Evolutionary conservation across 1,140 invertebrate genomes (phyloP).

Genomic region (Drosophila ogumai): DNA sequence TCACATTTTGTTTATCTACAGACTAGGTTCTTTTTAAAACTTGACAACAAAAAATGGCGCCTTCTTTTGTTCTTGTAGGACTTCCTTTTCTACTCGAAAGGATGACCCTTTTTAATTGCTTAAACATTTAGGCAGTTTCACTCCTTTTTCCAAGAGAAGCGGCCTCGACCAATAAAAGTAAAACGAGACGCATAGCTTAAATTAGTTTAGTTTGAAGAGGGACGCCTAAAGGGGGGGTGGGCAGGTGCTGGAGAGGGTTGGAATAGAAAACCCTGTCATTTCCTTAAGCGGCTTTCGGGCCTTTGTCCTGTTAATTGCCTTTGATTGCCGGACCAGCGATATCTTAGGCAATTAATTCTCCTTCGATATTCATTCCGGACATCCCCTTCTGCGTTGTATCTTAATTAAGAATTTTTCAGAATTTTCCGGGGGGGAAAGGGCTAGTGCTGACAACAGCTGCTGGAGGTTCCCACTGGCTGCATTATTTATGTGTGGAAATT

Average conservation of each 20-base stretch:
- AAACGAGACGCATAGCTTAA: constrained; percentile 28
- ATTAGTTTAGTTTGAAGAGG: constrained; percentile 27
- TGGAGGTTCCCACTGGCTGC: constrained; percentile 17
- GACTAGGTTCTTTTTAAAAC: background rate
- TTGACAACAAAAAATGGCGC: constrained; percentile 20
- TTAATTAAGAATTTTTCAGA: constrained; percentile 36
- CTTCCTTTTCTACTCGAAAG: constrained; percentile 32
- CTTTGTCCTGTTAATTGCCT: constrained; percentile 52
- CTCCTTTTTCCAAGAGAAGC: constrained; percentile 11
- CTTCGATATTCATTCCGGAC: constrained; percentile 19
- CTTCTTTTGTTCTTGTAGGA: constrained; percentile 18
- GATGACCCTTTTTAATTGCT: constrained; percentile 72
- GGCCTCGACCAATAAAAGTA: constrained; percentile 9
- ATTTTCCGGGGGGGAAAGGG: background rate
- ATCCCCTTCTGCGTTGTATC: constrained; percentile 9
- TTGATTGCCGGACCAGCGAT: constrained; percentile 27
- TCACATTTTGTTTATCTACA: background rate
- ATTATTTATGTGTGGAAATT: constrained; percentile 34
- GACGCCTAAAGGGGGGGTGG: background rate
- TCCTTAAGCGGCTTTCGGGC: constrained; percentile 27
- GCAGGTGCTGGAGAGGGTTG: constrained; percentile 17
- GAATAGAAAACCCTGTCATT: constrained; percentile 18
- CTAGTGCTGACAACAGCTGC: constrained; percentile 20
- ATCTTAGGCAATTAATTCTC: constrained; percentile 46
- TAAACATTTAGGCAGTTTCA: constrained; percentile 49